Evolutionary conservation across 2,888 invertebrate species (phyloP), one percentile per base, ranked within the genome.

Genomic region (Xestia rhomboidea): DNA sequence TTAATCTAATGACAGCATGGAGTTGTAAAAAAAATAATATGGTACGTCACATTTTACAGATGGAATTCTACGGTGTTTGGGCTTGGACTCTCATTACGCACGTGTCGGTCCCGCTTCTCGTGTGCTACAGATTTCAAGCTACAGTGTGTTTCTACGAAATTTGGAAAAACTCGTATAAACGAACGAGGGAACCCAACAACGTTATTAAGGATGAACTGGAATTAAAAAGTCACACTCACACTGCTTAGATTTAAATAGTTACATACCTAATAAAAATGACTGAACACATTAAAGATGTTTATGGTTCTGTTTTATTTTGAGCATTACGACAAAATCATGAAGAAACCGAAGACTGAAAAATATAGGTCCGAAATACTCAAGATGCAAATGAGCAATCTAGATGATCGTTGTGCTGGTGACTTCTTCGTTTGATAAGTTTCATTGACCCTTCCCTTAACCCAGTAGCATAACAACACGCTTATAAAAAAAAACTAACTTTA

Each of bases 71-170:
- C 88, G 98, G 98, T 0, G 97, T 97, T 57, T 98, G 98, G 98
- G 97, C 97, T 0, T 98, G 98, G 98, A 98, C 98, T n/a, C 97
- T 98, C 27, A 98, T 98, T 82, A 97, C 97, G 0, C 98, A 98
- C 88, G 97, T 98, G 0, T 97, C 97, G 0, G 97, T 98, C 87
- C 98, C 98, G 0, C 94, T 98, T 13, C 97, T 97, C 0, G 98
- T 98, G 62, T 98, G 98, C 94, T 98, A 98, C 92, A 96, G 98
- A 73, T 98, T 98, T 91, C 98, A 98, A 92, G 98, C 98, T n/a
- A 98, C 98, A 0, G 98, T 98, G 21, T 98, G 98, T 89, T 97
- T 98, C 64, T 98, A 98, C 89, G 98, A 98, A 93, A 98, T 98
- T 82, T 98, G 98, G 98, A 98, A 98, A 89, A 97, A 97, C 87